Conservation (phyloP, 2,113 vertebrate genomes). For the Atlantisia rogersi region DNA sequence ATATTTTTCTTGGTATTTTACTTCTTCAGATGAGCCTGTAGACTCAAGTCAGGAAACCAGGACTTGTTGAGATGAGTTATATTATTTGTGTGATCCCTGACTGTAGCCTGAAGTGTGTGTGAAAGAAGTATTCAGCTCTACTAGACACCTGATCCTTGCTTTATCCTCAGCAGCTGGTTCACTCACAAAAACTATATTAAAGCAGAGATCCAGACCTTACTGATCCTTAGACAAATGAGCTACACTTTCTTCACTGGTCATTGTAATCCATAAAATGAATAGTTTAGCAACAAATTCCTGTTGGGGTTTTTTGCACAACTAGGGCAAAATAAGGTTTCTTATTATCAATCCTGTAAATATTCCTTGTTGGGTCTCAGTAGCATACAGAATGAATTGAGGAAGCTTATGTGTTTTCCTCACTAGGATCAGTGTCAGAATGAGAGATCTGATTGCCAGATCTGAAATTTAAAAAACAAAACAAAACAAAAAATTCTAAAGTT, state of each 20-base stretch:
- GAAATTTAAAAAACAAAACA: not conserved
- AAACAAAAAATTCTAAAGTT: not conserved
- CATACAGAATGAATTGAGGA: not conserved
- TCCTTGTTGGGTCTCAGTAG: not conserved
- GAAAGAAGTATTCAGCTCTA: not conserved
- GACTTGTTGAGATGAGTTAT: not conserved
- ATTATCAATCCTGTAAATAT: not conserved
- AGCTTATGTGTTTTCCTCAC: not conserved
- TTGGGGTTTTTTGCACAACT: not conserved
- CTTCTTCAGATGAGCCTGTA: not conserved
- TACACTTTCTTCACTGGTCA: not conserved
- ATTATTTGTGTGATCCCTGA: not conserved
- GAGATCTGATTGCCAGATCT: not conserved
- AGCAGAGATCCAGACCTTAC: not conserved
- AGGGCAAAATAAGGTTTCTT: not conserved
- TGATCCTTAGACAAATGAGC: not conserved
- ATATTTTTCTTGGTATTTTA: not conserved
- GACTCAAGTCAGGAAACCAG: not conserved
- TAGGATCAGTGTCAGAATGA: not conserved
- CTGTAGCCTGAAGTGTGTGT: not conserved
- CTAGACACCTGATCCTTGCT: not conserved
- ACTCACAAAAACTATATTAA: not conserved
- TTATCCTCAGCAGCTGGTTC: not conserved
- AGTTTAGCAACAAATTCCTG: not conserved
- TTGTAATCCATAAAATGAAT: not conserved